Conservation (phyloP, 2,888 invertebrate genomes). For the Drosophila formosana region DNA sequence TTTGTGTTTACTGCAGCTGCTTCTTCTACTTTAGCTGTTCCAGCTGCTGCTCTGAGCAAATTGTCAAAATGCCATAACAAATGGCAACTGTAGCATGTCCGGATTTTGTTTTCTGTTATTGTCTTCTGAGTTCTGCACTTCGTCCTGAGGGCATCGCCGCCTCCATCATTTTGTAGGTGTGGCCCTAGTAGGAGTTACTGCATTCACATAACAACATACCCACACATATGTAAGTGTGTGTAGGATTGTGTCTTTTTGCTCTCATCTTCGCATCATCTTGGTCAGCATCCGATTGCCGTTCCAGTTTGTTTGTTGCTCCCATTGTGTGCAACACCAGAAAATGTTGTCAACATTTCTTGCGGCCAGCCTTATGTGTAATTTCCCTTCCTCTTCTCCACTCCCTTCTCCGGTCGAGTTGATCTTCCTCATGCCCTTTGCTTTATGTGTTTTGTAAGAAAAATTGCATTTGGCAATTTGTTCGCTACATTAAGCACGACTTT, state of each 20-base stretch:
- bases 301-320: slow-evolving; percentile 42
- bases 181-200: not conserved
- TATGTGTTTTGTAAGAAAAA: slow-evolving; percentile 29
- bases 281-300: slow-evolving; percentile 47
- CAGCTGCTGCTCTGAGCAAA: slow-evolving; percentile 41
- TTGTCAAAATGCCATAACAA: slow-evolving; percentile 70
- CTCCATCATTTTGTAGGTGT: slow-evolving; percentile 40
- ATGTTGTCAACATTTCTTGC: slow-evolving; percentile 66
- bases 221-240: not conserved
- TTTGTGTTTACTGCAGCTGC: not conserved
- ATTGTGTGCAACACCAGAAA: slow-evolving; percentile 65
- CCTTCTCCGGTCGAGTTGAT: not conserved
- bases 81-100: slow-evolving; percentile 61
- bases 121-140: slow-evolving; percentile 17
- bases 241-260: slow-evolving; percentile 10
- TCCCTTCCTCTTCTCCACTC: slow-evolving; percentile 1
- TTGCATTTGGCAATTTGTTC: slow-evolving; percentile 57
- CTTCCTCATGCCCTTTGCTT: not conserved
- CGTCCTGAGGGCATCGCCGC: slow-evolving; percentile 20
- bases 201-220: not conserved
- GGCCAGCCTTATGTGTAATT: slow-evolving; percentile 33
- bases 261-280: slow-evolving; percentile 19
- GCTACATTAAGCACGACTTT: slow-evolving; percentile 43
- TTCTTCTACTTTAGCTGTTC: not conserved
- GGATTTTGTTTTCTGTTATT: slow-evolving; percentile 32